Conservation (phyloP, 92 coral and sea anemone species). For the Chrysogorgia sp. region DNA sequence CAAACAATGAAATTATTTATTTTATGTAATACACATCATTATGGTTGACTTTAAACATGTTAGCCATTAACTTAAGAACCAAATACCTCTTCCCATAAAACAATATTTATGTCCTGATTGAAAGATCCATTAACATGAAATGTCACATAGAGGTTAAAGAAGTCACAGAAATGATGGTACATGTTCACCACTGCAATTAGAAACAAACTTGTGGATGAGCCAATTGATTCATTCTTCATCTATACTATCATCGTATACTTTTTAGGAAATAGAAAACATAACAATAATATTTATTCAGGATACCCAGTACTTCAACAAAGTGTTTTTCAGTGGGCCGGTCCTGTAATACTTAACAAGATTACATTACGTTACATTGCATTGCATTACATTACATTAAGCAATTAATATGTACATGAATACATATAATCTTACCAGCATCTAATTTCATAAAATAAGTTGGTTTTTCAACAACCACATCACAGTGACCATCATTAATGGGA, state of each 20-base stretch:
- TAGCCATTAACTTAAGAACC: background rate
- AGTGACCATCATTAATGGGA: slow-evolving; percentile 71
- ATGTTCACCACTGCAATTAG: slow-evolving; percentile 78
- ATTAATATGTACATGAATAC: background rate
- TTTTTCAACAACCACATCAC: slow-evolving; percentile 85
- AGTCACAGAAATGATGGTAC: slow-evolving; percentile 99
- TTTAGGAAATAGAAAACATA: too few relatives aligned
- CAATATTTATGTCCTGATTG: slow-evolving; percentile 81
- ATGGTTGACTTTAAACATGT: too few relatives aligned
- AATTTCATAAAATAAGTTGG: slow-evolving; percentile 95
- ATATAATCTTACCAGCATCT: slow-evolving; percentile 96
- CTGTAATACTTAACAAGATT: background rate
- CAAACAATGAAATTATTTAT: background rate
- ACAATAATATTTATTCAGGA: background rate
- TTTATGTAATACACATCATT: background rate
- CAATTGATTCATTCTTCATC: too few relatives aligned
- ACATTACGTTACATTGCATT: background rate
- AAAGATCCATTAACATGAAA: slow-evolving; percentile 96
- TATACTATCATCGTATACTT: too few relatives aligned
- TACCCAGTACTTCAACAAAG: background rate
- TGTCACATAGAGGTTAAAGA: slow-evolving; percentile 90
- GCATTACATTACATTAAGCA: background rate
- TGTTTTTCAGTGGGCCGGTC: background rate
- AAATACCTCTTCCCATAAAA: slow-evolving; percentile 87
- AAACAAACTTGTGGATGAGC: too few relatives aligned